Evolutionary conservation across 2,888 invertebrate species (phyloP), one percentile per base, ranked within the genome.

Genomic region (Hirtodrosophila duncani): DNA sequence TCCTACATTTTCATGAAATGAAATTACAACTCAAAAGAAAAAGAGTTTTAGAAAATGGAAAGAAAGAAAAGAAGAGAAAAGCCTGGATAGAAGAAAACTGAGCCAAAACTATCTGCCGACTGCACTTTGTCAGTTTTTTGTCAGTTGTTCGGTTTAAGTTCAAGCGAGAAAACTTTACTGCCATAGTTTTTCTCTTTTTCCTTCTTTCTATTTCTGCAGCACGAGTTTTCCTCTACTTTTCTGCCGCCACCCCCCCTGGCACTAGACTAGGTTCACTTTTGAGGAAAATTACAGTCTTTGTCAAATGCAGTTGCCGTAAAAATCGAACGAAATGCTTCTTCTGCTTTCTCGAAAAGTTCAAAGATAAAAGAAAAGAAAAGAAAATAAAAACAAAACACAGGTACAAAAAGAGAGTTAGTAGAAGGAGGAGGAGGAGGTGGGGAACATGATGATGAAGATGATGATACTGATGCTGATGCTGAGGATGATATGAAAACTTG

Each of bases 61-160:
- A 26, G 29, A 6, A 2, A 27, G 4, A 21, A 23, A 10, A 36
- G 13, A 33, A 9, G 21, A 38, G 3, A 9, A 36, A 9, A 36
- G 29, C 1, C 7, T 36, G 4, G 8, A 27, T 16, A 10, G 17
- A 34, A 17, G 23, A 23, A 8, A 24, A 14, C 11, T 21, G 21
- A 13, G 31, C 41, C 37, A 42, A 43, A 53, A 55, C 59, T 61
- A 59, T 62, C 48, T 55, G 49, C 27, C 53, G 69, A 67, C 62
- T 72, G 52, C 67, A 69, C 67, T 75, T 77, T 75, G 71, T 71
- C 63, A 68, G 67, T 63, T 71, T n/a, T 75, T 63, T 75, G 69
- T 57, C 63, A 57, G 55, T 69, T 63, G 52, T 69, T 69, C 59
- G 21, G 50, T 51, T 63, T 57, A 51, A 57, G 59, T 69, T 63